Percentiles rank a stretch among this genome's conserved stretches.
Conservation (phyloP, 2,113 vertebrate genomes). For the Numida meleagris region DNA sequence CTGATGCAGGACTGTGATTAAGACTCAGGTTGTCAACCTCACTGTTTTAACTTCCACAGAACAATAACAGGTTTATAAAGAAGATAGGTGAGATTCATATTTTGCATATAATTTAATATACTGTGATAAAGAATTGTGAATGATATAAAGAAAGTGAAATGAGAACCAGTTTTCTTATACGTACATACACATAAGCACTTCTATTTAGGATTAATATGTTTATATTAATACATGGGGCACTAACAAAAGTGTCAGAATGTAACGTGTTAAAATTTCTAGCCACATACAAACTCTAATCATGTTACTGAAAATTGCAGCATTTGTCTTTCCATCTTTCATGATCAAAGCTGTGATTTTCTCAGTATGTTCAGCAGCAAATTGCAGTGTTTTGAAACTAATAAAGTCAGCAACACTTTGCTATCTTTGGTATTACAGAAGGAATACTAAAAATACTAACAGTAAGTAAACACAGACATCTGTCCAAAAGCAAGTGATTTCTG, state of each 20-base stretch:
- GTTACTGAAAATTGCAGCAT: constrained; percentile 21
- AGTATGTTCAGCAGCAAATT: constrained; percentile 20
- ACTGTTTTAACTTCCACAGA: background rate
- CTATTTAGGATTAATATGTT: background rate
- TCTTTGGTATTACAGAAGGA: background rate
- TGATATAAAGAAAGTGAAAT: background rate
- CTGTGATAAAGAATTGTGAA: background rate
- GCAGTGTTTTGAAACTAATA: constrained; percentile 35
- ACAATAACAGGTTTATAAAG: fast-evolving
- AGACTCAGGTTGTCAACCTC: background rate
- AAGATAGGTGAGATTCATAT: background rate
- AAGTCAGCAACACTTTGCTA: background rate
- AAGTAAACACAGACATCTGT: background rate
- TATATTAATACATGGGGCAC: background rate
- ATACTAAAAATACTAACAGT: background rate
- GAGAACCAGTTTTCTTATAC: background rate
- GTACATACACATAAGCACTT: background rate
- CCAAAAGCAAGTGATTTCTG: background rate
- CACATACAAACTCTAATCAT: background rate
- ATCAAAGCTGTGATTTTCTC: constrained; percentile 54
- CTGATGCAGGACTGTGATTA: background rate
- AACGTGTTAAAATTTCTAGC: background rate
- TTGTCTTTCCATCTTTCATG: constrained; percentile 34
- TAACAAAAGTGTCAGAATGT: background rate
- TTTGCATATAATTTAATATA: background rate